A percentile compares a stretch with the other conserved stretches of the same genome.
Evolutionary conservation across 2,888 invertebrate species (phyloP).

Genomic region (Brachypterus glaber): DNA sequence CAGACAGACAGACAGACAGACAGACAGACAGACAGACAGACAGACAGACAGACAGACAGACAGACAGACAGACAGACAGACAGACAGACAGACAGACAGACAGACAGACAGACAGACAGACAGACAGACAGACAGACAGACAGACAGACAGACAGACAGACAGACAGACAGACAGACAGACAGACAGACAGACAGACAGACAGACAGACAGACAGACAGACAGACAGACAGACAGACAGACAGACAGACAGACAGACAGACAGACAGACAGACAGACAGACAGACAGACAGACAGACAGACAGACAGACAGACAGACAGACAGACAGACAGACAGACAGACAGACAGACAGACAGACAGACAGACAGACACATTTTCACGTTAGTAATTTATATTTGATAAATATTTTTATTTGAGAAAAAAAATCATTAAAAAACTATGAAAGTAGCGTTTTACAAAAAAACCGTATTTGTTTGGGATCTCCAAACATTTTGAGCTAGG

Average conservation of each 20-base stretch:
- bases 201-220: conserved; percentile 1
- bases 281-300: conserved; percentile 1
- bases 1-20: conserved; percentile 1
- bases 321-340: conserved; percentile 1
- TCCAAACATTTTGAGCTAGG: too few species aligned
- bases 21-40: conserved; percentile 1
- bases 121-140: conserved; percentile 1
- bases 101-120: conserved; percentile 1
- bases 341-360: conserved; percentile 1
- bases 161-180: conserved; percentile 1
- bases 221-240: conserved; percentile 1
- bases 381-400: too few species aligned
- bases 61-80: conserved; percentile 1
- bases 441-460: too few species aligned
- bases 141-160: conserved; percentile 1
- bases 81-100: conserved; percentile 1
- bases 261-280: conserved; percentile 1
- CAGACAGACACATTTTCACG: not conserved
- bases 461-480: too few species aligned
- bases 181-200: conserved; percentile 1
- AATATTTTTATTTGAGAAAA: too few species aligned
- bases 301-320: conserved; percentile 1
- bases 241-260: conserved; percentile 1
- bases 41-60: conserved; percentile 1
- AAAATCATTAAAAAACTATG: too few species aligned